Base-by-base conservation (phyloP, 1,140 invertebrate species). In the Heliconius hermathena region DNA sequence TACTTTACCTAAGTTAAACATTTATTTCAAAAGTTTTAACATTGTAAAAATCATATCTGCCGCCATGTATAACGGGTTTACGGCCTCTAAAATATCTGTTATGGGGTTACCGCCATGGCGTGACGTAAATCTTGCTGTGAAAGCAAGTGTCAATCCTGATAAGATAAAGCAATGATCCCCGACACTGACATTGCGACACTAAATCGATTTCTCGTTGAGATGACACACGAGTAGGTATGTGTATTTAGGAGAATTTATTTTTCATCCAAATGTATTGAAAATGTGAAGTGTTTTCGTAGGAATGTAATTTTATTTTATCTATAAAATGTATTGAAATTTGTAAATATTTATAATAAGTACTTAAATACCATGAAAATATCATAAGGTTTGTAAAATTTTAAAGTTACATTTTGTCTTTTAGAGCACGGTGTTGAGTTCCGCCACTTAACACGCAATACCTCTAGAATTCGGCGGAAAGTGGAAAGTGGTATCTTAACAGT, bases 91-190 rank as follows among this genome's bases (percentile, higher is more conserved):
- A 66, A 29, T 66, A 13, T 29, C 60, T 66, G 60, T 66, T 66
- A 66, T 66, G 60, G 26, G 60, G 60, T 66, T 66, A 66, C 26
- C 29, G 60, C 60, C 13, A 29, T 29, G 22, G 33, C 20, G 36
- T 38, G 71, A 71, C 70, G 70, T 36, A 13, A 71, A 71, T 71
- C 26, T 71, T 13, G 26, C 26, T 71, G 70, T 71, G 70, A 72
- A 41, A 72, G 60, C 60, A 66, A 66, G 71, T 72, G 71, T 72
- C 71, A 72, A 72, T 72, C 71, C 18, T 72, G 71, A 72, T 72
- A 72, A 72, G 71, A 72, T 72, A 72, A 72, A 72, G 33, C 71
- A 72, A 72, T 72, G 71, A 72, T 72, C 71, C 71, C n/a, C 36
- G 71, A 33, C 71, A 41, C 33, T 72, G 71, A 72, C 71, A 72